Evolutionary conservation across 2,888 invertebrate species (phyloP), one percentile per base, ranked within the genome.

Genomic region (Amphipyra berbera): DNA sequence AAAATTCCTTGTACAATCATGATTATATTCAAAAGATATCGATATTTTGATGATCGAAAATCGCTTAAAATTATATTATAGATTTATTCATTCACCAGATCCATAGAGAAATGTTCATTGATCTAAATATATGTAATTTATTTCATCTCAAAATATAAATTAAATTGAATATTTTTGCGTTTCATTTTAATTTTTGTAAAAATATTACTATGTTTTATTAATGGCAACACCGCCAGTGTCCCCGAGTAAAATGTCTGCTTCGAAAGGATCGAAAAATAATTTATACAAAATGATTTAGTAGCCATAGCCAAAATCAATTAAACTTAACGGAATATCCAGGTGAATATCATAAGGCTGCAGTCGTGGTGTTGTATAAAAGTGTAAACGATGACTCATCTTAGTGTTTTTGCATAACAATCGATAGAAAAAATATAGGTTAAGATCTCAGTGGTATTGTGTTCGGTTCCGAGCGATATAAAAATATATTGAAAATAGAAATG

Each of bases 321-420:
- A 84, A 86, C 74, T 79, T 84, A 83, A 82, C 79, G 68, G 79
- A 81, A 84, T 82, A 84, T 86, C 81, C 89, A 94, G 93, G 94
- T 94, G 89, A 93, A 86, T 90, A 90, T 85, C 64, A 75, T 73
- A 71, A 62, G 78, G 59, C 68, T 69, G 79, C 71, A 70, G 53
- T 80, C 37, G 61, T 83, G 78, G 72, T 83, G 84, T 87, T 77
- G 72, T 76, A 76, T 73, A 71, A 75, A 82, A 86, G 86, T 88
- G 84, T 78, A 65, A 77, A 85, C 68, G 78, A 87, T 91, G 90
- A 91, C 83, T 90, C 90, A 91, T 88, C 61, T 74, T 76, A 85
- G 90, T 94, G 93, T 93, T 94, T 94, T 94, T 92, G 94, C 93
- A 92, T 93, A 94, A 94, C 92, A 95, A 95, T 95, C 93, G 92